Percentiles rank a stretch among this genome's conserved stretches.
Conservation (phyloP, 2,888 invertebrate species). For the Chalcis sispes region DNA sequence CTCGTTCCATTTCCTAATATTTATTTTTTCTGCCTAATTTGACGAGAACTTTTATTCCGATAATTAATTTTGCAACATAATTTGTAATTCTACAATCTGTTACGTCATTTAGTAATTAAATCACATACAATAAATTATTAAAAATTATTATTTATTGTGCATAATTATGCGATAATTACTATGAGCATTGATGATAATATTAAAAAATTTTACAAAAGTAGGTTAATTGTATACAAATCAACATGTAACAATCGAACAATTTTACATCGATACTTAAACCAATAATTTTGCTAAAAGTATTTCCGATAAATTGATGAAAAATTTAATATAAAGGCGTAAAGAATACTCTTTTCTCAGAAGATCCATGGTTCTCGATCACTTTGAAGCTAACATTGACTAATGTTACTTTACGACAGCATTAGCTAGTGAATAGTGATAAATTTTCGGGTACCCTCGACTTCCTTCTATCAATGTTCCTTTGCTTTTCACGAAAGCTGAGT, state of each 20-base stretch:
- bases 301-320: neutral
- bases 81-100: too few relatives aligned
- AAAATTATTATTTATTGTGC: too few relatives aligned
- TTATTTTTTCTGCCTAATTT: too few relatives aligned
- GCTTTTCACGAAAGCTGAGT: conserved; percentile 49
- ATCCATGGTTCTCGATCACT: conserved; percentile 32
- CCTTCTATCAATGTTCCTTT: neutral
- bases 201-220: neutral
- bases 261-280: conserved; percentile 27
- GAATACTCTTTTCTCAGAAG: neutral
- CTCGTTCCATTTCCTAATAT: too few relatives aligned
- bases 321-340: conserved; percentile 22
- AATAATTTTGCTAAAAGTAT: too few relatives aligned
- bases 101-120: too few relatives aligned
- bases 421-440: conserved; percentile 56
- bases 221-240: conserved; percentile 16
- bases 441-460: conserved; percentile 45
- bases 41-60: too few relatives aligned
- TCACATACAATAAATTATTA: too few relatives aligned
- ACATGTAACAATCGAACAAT: neutral
- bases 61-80: too few relatives aligned
- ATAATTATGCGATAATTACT: too few relatives aligned
- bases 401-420: conserved; percentile 53
- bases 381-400: conserved; percentile 46
- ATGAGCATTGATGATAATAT: neutral